These are phyloP conservation scores for Sebastiscus albofasciatus DNA, from an alignment of 2,797 vertebrate genomes.

Conservation along the genomic window DNA sequence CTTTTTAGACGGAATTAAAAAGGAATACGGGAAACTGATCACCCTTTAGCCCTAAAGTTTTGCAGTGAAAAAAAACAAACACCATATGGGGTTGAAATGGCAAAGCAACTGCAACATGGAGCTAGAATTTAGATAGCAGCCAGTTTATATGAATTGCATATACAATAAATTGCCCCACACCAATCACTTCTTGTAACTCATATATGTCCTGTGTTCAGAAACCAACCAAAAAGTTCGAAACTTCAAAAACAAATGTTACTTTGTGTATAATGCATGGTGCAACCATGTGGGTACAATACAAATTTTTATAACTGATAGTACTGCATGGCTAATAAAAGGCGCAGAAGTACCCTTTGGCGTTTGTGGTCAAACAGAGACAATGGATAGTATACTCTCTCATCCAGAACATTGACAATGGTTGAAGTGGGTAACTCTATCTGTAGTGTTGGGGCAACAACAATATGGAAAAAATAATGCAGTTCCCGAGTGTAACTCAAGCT, in stretches of 20 bases:
- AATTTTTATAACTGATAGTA: conserved; percentile 9
- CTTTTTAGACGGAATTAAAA: background rate
- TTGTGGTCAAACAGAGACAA: conserved; percentile 60
- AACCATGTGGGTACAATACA: background rate
- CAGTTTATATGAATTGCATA: background rate
- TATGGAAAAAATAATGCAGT: conserved; percentile 5
- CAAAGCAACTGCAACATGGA: background rate
- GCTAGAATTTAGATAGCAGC: background rate
- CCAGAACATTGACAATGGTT: conserved; percentile 6
- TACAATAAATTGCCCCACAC: background rate
- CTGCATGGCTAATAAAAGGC: conserved; percentile 30
- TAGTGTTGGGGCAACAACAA: conserved; percentile 31
- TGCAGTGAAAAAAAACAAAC: background rate
- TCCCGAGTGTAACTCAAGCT: conserved; percentile 23
- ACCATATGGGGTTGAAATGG: background rate
- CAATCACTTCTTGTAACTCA: background rate
- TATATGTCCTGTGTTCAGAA: background rate
- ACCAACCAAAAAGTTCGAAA: background rate
- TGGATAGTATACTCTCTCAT: conserved; percentile 34
- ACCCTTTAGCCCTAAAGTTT: background rate
- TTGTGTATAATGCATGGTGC: background rate
- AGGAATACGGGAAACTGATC: background rate
- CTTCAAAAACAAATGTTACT: background rate
- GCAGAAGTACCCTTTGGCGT: conserved; percentile 28
- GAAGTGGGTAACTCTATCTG: conserved; percentile 49